Percentiles rank a stretch among this genome's conserved stretches.
These are phyloP conservation scores for Automeris io DNA, from an alignment of 2,888 invertebrate species.

Conservation along the genomic window DNA sequence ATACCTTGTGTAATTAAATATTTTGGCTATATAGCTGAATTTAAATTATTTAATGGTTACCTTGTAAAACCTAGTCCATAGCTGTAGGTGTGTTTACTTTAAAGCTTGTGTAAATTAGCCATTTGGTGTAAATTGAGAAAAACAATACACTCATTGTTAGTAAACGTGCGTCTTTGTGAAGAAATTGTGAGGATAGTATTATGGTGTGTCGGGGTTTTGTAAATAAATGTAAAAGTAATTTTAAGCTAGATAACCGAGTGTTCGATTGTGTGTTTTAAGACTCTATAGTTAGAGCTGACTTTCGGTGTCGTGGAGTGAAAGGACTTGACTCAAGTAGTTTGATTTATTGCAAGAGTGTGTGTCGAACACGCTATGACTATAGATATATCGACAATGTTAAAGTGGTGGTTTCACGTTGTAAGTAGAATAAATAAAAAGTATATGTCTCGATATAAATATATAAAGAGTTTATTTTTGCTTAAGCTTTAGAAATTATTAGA, in stretches of 20 bases:
- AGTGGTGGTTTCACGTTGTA: background rate
- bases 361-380: slow-evolving; percentile 14
- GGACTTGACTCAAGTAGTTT: background rate
- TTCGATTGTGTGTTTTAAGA: background rate
- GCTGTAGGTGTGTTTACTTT: slow-evolving; percentile 35
- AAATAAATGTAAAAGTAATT: background rate
- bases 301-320: background rate
- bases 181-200: slow-evolving; percentile 13
- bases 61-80: slow-evolving; percentile 64
- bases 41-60: slow-evolving; percentile 35
- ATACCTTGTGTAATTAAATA: too few relatives aligned
- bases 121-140: slow-evolving; percentile 18
- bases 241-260: background rate
- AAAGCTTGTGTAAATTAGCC: slow-evolving; percentile 58
- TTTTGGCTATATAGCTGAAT: background rate
- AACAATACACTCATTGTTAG: slow-evolving; percentile 22
- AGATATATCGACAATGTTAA: background rate
- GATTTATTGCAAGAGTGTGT: background rate
- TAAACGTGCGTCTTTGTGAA: slow-evolving; percentile 29
- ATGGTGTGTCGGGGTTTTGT: slow-evolving; percentile 15
- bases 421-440: slow-evolving; percentile 25
- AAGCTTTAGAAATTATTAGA: slow-evolving; percentile 60
- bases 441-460: slow-evolving; percentile 50
- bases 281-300: background rate
- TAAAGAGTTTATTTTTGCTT: slow-evolving; percentile 74